phyloP scores from a whole-genome alignment of 2,797 vertebrate genomes.

The Pempheris klunzingeri region DNA sequence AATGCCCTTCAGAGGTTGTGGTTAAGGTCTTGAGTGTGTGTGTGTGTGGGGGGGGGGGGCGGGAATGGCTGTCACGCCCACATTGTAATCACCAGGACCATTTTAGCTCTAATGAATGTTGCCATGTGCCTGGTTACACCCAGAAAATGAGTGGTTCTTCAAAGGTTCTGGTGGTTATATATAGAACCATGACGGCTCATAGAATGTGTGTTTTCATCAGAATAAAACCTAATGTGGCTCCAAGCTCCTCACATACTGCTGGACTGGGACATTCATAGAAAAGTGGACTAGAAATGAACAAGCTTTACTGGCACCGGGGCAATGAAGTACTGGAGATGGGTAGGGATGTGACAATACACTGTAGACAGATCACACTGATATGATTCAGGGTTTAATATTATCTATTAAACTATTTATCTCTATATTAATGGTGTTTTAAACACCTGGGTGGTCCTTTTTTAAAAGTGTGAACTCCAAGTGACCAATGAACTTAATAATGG shows the following conservation, averaged over 20 bases:
- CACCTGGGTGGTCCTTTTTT: too few relatives aligned
- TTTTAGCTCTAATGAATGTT: slow-evolving; percentile 42
- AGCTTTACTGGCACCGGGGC: not conserved
- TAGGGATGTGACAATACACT: not conserved
- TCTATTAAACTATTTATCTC: too few relatives aligned
- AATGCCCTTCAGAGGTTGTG: slow-evolving; percentile 14
- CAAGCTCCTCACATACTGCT: not conserved
- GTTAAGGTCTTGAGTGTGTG: slow-evolving; percentile 12
- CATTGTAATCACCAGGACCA: slow-evolving; percentile 42
- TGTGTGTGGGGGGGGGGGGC: slow-evolving; percentile 8
- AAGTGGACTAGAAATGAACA: too few relatives aligned
- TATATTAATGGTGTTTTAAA: too few relatives aligned
- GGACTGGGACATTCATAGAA: not conserved
- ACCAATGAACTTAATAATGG: too few relatives aligned
- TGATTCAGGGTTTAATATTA: not conserved
- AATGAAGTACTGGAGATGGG: not conserved
- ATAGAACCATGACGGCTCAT: not conserved
- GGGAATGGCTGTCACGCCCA: slow-evolving; percentile 24
- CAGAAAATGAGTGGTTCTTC: slow-evolving; percentile 46
- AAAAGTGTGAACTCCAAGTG: too few relatives aligned
- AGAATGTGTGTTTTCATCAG: not conserved
- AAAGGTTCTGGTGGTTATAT: slow-evolving; percentile 3
- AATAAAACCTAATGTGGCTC: not conserved
- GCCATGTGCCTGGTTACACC: slow-evolving; percentile 43
- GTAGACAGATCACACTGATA: too few relatives aligned